Percentiles rank a stretch among this genome's conserved stretches.
Conservation (phyloP, 2,113 vertebrate genomes). For the Cynopterus brachyotis region DNA sequence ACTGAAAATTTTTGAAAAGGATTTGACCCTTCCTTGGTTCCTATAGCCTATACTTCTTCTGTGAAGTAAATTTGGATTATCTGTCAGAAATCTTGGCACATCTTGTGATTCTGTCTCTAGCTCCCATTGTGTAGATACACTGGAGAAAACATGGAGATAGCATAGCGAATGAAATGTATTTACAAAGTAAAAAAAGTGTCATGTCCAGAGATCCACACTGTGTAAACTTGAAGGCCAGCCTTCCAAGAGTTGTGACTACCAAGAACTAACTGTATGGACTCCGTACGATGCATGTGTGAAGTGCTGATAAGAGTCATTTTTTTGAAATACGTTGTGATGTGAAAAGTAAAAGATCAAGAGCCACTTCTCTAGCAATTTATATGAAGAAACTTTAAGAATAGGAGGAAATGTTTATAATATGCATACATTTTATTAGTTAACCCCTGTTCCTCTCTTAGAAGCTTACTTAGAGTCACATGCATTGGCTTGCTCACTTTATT, state of each 20-base stretch:
- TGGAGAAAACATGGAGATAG: neutral
- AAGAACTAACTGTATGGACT: neutral
- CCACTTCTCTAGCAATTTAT: neutral
- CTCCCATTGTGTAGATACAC: neutral
- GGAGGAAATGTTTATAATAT: neutral
- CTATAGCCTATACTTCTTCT: neutral
- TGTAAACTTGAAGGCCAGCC: neutral
- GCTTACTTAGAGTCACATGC: neutral
- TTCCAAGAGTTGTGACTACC: neutral
- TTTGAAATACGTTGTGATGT: neutral
- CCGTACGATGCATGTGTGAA: neutral
- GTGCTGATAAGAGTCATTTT: neutral
- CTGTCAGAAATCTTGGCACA: neutral
- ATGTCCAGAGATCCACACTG: neutral
- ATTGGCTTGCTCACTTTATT: neutral
- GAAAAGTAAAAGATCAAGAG: neutral
- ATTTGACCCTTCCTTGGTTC: neutral
- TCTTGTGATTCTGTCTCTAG: neutral
- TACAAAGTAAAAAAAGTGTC: neutral
- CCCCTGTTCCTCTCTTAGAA: neutral
- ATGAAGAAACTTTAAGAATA: neutral
- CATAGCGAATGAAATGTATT: neutral
- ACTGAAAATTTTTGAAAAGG: neutral
- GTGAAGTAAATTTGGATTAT: neutral
- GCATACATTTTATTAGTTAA: neutral